Evolutionary conservation across 1,140 invertebrate genomes (phyloP).

Genomic region (Drosophila kanapiae): DNA sequence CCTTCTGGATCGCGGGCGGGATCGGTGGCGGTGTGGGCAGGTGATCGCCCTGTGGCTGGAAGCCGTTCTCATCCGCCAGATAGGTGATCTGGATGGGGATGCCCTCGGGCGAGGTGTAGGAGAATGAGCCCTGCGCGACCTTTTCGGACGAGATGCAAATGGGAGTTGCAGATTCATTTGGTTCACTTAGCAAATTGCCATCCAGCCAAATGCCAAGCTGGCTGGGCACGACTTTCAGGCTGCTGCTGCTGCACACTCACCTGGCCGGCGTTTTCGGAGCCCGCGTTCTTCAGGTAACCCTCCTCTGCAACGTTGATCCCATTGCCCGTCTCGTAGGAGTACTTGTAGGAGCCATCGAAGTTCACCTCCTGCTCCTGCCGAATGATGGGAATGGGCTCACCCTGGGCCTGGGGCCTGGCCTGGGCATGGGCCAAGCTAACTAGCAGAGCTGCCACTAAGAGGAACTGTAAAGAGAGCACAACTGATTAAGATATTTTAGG

Average conservation of each 20-base stretch:
- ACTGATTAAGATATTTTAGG: not conserved
- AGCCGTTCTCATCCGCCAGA: constrained; percentile 92
- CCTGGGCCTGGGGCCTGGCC: constrained; percentile 62
- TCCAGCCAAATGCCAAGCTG: constrained; percentile 57
- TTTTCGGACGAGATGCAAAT: constrained; percentile 42
- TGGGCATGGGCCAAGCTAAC: constrained; percentile 57
- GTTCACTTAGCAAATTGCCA: constrained; percentile 15
- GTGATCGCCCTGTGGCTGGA: constrained; percentile 88
- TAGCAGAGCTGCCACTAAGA: constrained; percentile 53
- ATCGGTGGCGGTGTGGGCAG: constrained; percentile 89
- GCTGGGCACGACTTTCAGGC: constrained; percentile 18
- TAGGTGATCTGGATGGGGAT: constrained; percentile 89
- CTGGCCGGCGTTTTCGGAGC: constrained; percentile 87
- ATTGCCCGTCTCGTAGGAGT: constrained; percentile 88
- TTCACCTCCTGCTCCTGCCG: constrained; percentile 88
- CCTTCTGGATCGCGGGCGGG: constrained; percentile 88
- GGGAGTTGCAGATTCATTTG: constrained; percentile 15
- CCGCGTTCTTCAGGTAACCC: constrained; percentile 89
- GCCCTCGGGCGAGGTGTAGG: constrained; percentile 91
- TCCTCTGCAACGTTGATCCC: constrained; percentile 89
- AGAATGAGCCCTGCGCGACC: constrained; percentile 89
- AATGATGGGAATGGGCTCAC: constrained; percentile 87
- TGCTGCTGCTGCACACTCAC: constrained; percentile 44
- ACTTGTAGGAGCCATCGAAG: constrained; percentile 89
- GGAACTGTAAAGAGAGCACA: constrained; percentile 25